Evolutionary conservation across 2,113 vertebrate genomes (phyloP).

Genomic region (Zosterops lateralis): DNA sequence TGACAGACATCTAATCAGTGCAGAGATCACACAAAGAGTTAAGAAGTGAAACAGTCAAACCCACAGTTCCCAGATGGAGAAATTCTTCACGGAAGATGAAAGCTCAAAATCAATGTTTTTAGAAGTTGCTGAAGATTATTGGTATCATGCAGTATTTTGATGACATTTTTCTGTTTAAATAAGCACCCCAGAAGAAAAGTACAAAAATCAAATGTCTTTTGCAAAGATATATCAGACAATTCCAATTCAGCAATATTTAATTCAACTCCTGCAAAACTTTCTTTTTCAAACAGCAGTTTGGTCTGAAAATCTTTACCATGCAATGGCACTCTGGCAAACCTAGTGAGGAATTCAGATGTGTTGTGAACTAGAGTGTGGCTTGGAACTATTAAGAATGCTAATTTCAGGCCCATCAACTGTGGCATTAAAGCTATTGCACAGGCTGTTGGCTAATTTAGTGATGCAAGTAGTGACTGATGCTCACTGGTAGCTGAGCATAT

Average conservation of each 20-base stretch:
- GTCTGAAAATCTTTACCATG: not conserved
- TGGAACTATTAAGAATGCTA: not conserved
- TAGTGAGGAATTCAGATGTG: not conserved
- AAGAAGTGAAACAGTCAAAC: not conserved
- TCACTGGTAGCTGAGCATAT: not conserved
- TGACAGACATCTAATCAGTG: not conserved
- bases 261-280: not conserved
- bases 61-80: not conserved
- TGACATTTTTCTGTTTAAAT: slow-evolving; percentile 23
- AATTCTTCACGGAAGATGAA: slow-evolving; percentile 2
- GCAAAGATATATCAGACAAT: not conserved
- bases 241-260: not conserved
- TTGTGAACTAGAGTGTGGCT: not conserved
- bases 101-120: slow-evolving; percentile 12
- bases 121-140: slow-evolving; percentile 3
- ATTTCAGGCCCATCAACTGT: not conserved
- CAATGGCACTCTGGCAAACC: not conserved
- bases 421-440: not conserved
- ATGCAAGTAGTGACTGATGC: not conserved
- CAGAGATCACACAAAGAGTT: not conserved
- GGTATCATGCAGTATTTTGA: not conserved
- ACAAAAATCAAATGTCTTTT: not conserved
- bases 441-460: not conserved
- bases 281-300: not conserved
- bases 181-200: not conserved